These are phyloP conservation scores for Trachemys scripta DNA, from an alignment of 2,113 vertebrate species.

Conservation along the genomic window DNA sequence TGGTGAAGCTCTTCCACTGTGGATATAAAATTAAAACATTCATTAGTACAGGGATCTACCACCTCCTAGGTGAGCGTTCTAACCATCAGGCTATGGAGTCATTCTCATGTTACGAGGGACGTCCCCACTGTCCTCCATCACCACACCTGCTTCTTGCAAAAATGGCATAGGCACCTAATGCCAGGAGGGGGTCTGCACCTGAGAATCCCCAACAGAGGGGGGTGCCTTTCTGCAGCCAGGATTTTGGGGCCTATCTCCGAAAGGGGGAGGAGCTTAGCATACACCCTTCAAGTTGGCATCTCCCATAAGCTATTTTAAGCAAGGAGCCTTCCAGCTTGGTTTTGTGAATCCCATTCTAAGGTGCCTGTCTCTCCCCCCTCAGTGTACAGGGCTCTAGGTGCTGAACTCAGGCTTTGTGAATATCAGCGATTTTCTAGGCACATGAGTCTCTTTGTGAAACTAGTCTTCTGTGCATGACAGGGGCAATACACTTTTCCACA, in stretches of 20 bases:
- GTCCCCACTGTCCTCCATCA: too few relatives aligned
- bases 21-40: background rate
- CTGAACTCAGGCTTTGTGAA: background rate
- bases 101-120: background rate
- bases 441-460: background rate
- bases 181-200: background rate
- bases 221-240: background rate
- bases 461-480: background rate
- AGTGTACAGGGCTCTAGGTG: background rate
- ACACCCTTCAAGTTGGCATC: background rate
- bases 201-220: background rate
- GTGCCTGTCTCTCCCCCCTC: background rate
- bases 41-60: background rate
- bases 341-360: background rate
- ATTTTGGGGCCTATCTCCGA: background rate
- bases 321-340: background rate
- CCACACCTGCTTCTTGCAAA: too few relatives aligned
- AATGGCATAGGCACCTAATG: background rate
- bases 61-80: background rate
- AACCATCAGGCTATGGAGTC: background rate
- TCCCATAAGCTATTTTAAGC: background rate
- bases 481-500: background rate
- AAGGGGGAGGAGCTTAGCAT: background rate
- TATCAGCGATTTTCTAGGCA: background rate
- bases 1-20: background rate